Evolutionary conservation across 2,113 vertebrate genomes (phyloP), one percentile per base, ranked within the genome.

Genomic region (Catharus minimus): DNA sequence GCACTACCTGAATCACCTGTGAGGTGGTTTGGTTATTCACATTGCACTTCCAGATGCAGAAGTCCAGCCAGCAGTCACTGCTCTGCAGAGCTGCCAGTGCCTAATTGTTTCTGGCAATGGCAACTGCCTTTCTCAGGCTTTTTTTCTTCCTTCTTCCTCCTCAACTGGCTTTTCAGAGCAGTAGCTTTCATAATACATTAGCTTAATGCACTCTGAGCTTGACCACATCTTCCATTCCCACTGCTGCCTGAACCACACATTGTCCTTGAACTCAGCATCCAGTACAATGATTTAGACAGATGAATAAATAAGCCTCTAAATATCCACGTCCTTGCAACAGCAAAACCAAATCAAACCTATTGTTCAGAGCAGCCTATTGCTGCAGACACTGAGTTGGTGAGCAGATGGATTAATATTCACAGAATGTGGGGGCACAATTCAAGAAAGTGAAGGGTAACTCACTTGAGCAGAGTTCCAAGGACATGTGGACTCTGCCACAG

Each of bases 401-500:
- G 74, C 43, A 84, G 66, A 79, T 5, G 9, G n/a, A 76, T 49
- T 75, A 24, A 46, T 26, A 19, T 61, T 58, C 1, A 0, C 30
- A 33, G 68, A 57, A 14, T 9, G 6, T 10, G n/a, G 24, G 50
- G 52, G 28, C 17, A 4, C 2, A 38, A 24, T 23, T 71, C 28
- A 39, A 41, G 49, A 46, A 72, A 43, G 23, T 15, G 67, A 88
- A 82, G 39, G 52, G 76, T 68, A 73, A 82, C 98, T 98, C 98
- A 98, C 98, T 97, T 96, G 98, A 98, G 96, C 98, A 98, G 92
- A 98, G 95, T 97, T 98, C 98, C 98, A 98, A 98, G 97, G 98
- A 98, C 98, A 98, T 98, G 97, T 98, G 98, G 97, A 97, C 98
- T 95, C 87, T 94, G 85, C 97, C 97, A 92, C 97, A 95, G 93